Base-by-base conservation (phyloP, 1,140 invertebrate species). In the Coptotermes formosanus region DNA sequence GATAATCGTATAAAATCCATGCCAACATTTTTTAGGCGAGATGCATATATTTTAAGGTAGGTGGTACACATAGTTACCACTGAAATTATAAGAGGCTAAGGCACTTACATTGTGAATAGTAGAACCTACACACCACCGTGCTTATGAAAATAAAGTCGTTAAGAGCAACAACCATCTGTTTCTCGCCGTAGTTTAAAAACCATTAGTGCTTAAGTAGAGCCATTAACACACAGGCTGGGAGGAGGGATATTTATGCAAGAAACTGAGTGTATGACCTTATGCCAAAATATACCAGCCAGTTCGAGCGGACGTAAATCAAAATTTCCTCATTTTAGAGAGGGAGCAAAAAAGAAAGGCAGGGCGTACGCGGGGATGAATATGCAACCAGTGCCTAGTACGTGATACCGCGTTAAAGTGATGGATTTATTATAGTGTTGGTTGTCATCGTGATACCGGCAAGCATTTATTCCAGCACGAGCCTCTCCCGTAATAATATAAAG, bases 281-380 rank as follows among this genome's bases (percentile, higher is more conserved):
- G 38, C 82, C 81, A 32, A 82, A 43, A n/a, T 44, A 45, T 25
- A n/a, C 21, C 23, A 45, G 45, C 83, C 6, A 16, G 83, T 43
- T 23, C 25, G n/a, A 48, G 43, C 21, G n/a, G 83, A 25, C 64
- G n/a, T 75, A 75, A 75, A 75, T 75, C 64, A 75, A 75, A 75
- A 75, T 75, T 75, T n/a, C 64, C 52, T 55, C 52, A 21, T 55
- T 55, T 55, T 21, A 55, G 52, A 55, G 64, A 30, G 64, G 7
- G 19, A n/a, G 16, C 52, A 64, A 75, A 55, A 75, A 75, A 75
- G 64, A 75, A 55, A 55, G 52, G 52, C 52, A 21, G 19, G 52
- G 43, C 82, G 82, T 25, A 48, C 82, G 82, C 82, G 48, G 2
- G 83, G 83, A 84, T 84, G 83, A 84, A 84, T 84, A 84, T 84